Percentiles rank a stretch among this genome's conserved stretches.
Conservation (phyloP, 2,113 vertebrate genomes). For the Vombatus ursinus region DNA sequence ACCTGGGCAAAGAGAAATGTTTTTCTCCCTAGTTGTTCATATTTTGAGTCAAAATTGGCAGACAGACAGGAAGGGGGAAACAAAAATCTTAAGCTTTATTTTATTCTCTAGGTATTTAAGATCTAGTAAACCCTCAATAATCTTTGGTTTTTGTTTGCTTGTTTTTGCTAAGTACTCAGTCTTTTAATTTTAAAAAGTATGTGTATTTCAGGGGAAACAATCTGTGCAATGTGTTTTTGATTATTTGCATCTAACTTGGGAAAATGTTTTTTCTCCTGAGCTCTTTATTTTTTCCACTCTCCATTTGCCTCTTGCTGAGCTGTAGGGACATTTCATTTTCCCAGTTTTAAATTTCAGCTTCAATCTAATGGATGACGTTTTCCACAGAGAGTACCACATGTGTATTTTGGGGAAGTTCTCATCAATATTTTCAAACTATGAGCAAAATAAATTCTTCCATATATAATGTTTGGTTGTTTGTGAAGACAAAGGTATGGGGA, state of each 20-base stretch:
- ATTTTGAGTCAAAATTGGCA: slow-evolving; percentile 43
- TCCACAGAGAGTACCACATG: slow-evolving; percentile 58
- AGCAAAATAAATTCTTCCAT: background rate
- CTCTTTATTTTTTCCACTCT: slow-evolving; percentile 56
- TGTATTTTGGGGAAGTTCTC: slow-evolving; percentile 53
- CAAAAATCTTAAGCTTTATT: slow-evolving; percentile 40
- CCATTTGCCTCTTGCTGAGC: slow-evolving; percentile 54
- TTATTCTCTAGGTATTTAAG: slow-evolving; percentile 31
- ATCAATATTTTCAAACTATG: slow-evolving; percentile 34
- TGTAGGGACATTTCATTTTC: background rate
- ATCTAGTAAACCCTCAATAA: slow-evolving; percentile 40
- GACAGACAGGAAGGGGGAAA: slow-evolving; percentile 36
- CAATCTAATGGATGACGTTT: slow-evolving; percentile 58
- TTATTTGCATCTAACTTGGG: slow-evolving; percentile 68
- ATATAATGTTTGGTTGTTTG: slow-evolving; percentile 21
- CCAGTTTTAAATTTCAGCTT: slow-evolving; percentile 51
- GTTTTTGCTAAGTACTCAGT: slow-evolving; percentile 55
- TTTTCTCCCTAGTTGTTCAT: slow-evolving; percentile 20
- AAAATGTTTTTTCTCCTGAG: slow-evolving; percentile 56
- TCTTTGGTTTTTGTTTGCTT: slow-evolving; percentile 70
- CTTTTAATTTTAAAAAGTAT: slow-evolving; percentile 57
- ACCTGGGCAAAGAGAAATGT: background rate
- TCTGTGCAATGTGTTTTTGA: slow-evolving; percentile 56
- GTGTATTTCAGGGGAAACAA: slow-evolving; percentile 32
- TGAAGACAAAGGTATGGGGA: background rate